Base-by-base conservation (phyloP, 2,113 vertebrate species). In the Dascyllus trimaculatus region DNA sequence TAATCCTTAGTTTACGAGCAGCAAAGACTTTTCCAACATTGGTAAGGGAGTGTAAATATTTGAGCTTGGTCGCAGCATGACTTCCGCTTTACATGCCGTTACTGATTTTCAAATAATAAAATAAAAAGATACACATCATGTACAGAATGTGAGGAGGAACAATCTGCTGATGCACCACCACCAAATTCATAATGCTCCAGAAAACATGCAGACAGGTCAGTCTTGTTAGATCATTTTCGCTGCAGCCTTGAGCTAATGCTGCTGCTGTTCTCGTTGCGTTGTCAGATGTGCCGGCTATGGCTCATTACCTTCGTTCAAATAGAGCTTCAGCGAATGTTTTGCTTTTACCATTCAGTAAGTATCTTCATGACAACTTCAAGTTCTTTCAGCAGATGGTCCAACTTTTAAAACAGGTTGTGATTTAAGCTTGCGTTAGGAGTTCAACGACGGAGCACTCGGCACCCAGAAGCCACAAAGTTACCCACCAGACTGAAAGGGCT, bases 201-300 rank as follows among this genome's bases (percentile, higher is more conserved):
- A 22, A 53, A 26, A 64, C 10, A 13, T 21, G 21, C 13, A 64
- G 38, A 54, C 52, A 65, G 46, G 68, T 86, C 68, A 29, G 25
- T 62, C 25, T 68, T 60, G 46, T 58, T 40, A 26, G 21, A 2
- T 45, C 3, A 49, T 74, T 49, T 54, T 54, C 74, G 45, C 72
- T 71, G 25, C 69, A 26, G 72, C 77, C 69, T 67, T 53, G 38
- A 62, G 45, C 65, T 60, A 56, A 49, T 26, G 18, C 25, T 1
- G n/a, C 64, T 18, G 60, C 56, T 85, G 32, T 74, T 40, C 22
- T 56, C 29, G 45, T 58, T 35, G 49, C 18, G 67, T 60, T 72
- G 66, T 85, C 72, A 83, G 82, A 78, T 78, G 80, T 72, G 72
- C 45, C 64, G 25, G 56, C 72, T 40, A 61, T 35, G 82, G 75